Evolutionary conservation across 2,797 vertebrate genomes (phyloP).

Genomic region (Lutra lutra): DNA sequence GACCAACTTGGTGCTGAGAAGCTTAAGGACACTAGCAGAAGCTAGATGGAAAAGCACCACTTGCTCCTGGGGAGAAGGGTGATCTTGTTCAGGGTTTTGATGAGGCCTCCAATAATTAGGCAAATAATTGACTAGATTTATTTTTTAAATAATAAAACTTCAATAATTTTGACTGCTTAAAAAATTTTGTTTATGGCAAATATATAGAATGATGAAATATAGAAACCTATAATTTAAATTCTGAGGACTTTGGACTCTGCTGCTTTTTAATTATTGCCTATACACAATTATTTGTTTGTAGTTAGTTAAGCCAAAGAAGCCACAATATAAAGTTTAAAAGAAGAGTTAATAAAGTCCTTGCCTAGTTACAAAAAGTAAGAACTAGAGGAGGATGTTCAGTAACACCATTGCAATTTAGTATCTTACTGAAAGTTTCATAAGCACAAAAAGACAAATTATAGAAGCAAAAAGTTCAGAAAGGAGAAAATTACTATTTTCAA

Average conservation of each 20-base stretch:
- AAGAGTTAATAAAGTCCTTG: slow-evolving; percentile 28
- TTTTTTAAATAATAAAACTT: slow-evolving; percentile 84
- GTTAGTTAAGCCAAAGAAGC: slow-evolving; percentile 26
- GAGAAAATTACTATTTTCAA: neutral
- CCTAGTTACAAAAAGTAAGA: neutral
- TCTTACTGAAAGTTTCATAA: neutral
- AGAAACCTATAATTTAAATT: slow-evolving; percentile 16
- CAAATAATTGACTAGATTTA: slow-evolving; percentile 85
- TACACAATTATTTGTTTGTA: slow-evolving; percentile 42
- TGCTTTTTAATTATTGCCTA: slow-evolving; percentile 10
- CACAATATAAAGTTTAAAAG: slow-evolving; percentile 47
- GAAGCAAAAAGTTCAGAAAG: neutral
- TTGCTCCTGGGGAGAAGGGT: neutral
- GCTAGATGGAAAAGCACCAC: slow-evolving; percentile 75
- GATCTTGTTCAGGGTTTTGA: slow-evolving; percentile 96
- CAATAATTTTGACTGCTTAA: slow-evolving; percentile 82
- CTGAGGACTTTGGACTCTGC: neutral
- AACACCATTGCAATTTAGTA: neutral
- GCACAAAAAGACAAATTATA: neutral
- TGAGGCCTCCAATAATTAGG: slow-evolving; percentile 93
- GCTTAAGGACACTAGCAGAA: slow-evolving; percentile 93
- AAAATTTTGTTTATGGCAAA: neutral
- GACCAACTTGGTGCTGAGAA: slow-evolving; percentile 95
- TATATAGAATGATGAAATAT: neutral
- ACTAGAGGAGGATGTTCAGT: neutral